Percentiles rank a stretch among this genome's conserved stretches.
phyloP scores from a whole-genome alignment of 1,140 invertebrate species.

The Danaus melanippus region DNA sequence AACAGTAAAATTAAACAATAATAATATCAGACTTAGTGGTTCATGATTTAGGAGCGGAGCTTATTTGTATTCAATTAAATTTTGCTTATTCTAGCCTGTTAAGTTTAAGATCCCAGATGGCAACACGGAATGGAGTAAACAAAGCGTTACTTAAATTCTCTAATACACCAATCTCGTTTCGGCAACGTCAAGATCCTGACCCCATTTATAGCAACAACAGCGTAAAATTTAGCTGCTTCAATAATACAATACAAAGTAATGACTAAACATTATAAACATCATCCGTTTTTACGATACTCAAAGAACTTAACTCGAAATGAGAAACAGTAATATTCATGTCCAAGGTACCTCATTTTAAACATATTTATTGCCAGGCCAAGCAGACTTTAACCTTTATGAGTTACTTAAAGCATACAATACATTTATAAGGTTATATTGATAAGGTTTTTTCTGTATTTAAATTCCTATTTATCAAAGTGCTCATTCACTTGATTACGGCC shows the following conservation, averaged over 20 bases:
- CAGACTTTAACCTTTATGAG: slow-evolving; percentile 51
- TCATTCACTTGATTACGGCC: slow-evolving; percentile 44
- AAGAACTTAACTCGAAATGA: slow-evolving; percentile 15
- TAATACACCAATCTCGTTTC: no score
- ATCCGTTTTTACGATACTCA: no score
- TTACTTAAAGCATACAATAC: slow-evolving; percentile 36
- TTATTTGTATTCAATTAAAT: no score
- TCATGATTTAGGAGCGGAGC: no score
- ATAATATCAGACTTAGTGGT: no score
- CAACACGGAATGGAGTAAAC: no score
- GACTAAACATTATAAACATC: slow-evolving; percentile 4
- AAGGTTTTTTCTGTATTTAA: slow-evolving; percentile 42
- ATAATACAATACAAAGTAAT: slow-evolving; percentile 22
- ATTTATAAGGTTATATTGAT: slow-evolving; percentile 57
- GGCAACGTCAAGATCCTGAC: neutral
- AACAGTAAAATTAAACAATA: no score
- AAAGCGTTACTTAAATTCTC: no score
- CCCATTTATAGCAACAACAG: slow-evolving; percentile 4
- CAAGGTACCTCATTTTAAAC: slow-evolving; percentile 40
- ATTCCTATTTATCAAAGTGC: slow-evolving; percentile 28
- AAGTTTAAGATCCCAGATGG: no score
- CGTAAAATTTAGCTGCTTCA: neutral
- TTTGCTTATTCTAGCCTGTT: no score
- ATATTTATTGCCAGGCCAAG: slow-evolving; percentile 45
- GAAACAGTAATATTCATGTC: slow-evolving; percentile 30